Conservation (phyloP, 2,797 vertebrate species). For the Chaetophractus vellerosus region DNA sequence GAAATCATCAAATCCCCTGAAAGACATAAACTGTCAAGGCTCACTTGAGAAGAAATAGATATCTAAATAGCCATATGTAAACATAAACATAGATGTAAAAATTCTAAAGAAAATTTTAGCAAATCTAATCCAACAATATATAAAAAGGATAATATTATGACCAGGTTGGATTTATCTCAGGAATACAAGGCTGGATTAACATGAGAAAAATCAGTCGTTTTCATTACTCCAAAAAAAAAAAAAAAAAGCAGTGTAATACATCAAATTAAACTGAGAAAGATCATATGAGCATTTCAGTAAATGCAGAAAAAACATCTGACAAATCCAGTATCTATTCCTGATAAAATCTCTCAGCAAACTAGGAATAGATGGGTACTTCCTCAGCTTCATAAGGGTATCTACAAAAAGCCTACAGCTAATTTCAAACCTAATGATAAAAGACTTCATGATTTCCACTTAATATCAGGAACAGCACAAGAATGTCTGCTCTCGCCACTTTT, state of each 20-base stretch:
- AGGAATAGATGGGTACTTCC: background rate
- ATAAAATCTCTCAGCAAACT: background rate
- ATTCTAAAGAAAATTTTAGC: constrained; percentile 59
- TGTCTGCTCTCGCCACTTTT: background rate
- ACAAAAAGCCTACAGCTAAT: constrained; percentile 20
- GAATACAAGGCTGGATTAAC: constrained; percentile 40
- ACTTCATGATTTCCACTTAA: background rate
- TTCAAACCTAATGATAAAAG: background rate
- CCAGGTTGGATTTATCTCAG: background rate
- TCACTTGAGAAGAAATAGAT: constrained; percentile 33
- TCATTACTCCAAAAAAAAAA: too few relatives aligned
- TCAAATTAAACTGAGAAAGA: constrained; percentile 27
- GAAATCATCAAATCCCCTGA: constrained; percentile 28
- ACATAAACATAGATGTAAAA: constrained; percentile 26
- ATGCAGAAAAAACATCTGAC: background rate
- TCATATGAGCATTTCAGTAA: constrained; percentile 31
- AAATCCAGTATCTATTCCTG: constrained; percentile 4
- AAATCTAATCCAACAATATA: constrained; percentile 35
- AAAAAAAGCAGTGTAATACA: constrained; percentile 6
- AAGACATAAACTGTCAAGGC: constrained; percentile 39
- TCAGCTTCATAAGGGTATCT: background rate
- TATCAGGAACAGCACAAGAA: constrained; percentile 2
- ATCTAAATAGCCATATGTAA: background rate
- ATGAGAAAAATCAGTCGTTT: background rate
- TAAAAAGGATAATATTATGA: constrained; percentile 8